Evolutionary conservation across 2,888 invertebrate species (phyloP), one percentile per base, ranked within the genome.

Genomic region (Clanis bilineata): DNA sequence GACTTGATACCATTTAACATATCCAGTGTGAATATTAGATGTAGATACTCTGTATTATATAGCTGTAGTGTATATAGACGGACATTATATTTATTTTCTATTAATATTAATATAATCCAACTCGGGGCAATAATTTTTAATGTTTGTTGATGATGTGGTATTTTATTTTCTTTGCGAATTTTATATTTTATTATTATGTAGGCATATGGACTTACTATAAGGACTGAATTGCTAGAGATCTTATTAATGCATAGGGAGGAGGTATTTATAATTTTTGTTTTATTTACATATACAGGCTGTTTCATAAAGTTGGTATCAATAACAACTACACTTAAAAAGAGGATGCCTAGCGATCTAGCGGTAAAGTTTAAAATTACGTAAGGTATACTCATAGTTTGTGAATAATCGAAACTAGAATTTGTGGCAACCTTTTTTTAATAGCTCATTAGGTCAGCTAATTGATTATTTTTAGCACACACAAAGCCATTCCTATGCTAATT

Each of bases 1-100:
- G 88, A 90, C 89, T 90, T 88, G 77, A 81, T 82, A 86, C 82
- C 86, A 82, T 74, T 80, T 86, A 82, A 86, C 91, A 92, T 92
- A 92, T 92, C 91, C 79, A 62, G 82, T 90, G 91, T 92, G 87
- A 90, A 92, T 90, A 90, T 67, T 88, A 90, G 82, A 66, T 38
- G 64, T 88, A 88, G 81, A 73, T 59, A 61, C 66, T 60, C 23
- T 92, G 91, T 92, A 92, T 85, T 85, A 91, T 92, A 90, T 90
- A 89, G 88, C 69, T 62, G 74, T 87, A 88, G 83, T 90, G 91
- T 91, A 90, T 64, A 90, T 89, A 90, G 74, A 66, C 62, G 69
- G 62, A 70, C 63, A 67, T 58, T 65, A 70, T 81, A 79, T 80
- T 79, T 82, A 76, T 79, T 79, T 72, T 60, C 66, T 69, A 69